A percentile compares a stretch with the other conserved stretches of the same genome.
phyloP scores from a whole-genome alignment of 2,888 invertebrate genomes.

The Spisula solida region DNA sequence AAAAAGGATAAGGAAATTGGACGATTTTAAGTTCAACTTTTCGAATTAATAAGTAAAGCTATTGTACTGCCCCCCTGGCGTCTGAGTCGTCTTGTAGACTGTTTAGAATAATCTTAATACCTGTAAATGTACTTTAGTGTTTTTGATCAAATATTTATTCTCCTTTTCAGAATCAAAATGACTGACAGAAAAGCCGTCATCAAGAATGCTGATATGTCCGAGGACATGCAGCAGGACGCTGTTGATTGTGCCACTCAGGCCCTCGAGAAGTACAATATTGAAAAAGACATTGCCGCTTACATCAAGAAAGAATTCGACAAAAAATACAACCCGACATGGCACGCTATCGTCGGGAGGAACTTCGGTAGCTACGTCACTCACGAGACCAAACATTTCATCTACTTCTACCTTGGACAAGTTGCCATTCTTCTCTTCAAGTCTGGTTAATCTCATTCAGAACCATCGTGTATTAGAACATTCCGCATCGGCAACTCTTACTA shows the following conservation, averaged over 20 bases:
- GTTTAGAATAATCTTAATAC: no score
- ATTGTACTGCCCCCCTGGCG: no score
- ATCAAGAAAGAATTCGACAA: constrained; percentile 99
- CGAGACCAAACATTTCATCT: constrained; percentile 99
- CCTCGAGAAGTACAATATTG: constrained; percentile 99
- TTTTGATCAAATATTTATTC: background rate
- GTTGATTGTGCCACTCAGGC: constrained; percentile 99
- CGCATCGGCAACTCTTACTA: no score
- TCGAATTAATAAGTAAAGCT: no score
- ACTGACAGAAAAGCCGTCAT: constrained; percentile 95
- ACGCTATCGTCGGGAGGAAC: constrained; percentile 99
- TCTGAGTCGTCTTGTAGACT: no score
- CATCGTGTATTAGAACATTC: no score
- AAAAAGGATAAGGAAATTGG: no score
- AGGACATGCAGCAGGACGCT: constrained; percentile 99
- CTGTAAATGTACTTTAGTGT: no score
- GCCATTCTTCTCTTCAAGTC: constrained; percentile 99
- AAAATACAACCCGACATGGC: constrained; percentile 99
- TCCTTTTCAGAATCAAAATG: constrained; percentile 52
- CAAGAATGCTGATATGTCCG: constrained; percentile 99
- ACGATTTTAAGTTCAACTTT: no score
- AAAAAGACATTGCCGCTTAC: constrained; percentile 99
- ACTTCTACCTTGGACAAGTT: constrained; percentile 99
- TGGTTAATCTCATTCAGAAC: no score
- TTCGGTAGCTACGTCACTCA: constrained; percentile 99